Conservation (phyloP, 2,888 invertebrate species). For the Geotrupes spiniger region DNA sequence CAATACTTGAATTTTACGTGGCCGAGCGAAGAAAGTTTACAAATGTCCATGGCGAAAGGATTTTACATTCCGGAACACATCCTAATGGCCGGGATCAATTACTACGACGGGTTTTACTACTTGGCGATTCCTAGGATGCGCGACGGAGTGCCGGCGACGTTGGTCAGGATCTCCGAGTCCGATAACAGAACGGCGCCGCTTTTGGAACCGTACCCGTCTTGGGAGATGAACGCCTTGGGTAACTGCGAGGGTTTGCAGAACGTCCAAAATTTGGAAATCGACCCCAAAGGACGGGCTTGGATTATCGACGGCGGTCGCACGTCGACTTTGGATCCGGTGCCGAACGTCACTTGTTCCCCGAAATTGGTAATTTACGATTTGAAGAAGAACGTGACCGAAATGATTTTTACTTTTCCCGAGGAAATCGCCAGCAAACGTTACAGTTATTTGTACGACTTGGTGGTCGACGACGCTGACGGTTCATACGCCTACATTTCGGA, state of each 20-base stretch:
- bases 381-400: conserved; percentile 56
- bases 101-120: conserved; percentile 65
- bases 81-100: conserved; percentile 65
- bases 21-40: conserved; percentile 57
- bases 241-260: conserved; percentile 70
- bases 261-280: conserved; percentile 73
- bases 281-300: conserved; percentile 67
- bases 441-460: conserved; percentile 69
- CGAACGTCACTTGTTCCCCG: conserved; percentile 61
- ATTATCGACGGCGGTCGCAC: conserved; percentile 67
- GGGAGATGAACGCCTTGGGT: conserved; percentile 65
- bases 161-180: conserved; percentile 58
- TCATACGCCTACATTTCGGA: conserved; percentile 72
- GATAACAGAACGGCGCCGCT: conserved; percentile 52
- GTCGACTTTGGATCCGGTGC: conserved; percentile 56
- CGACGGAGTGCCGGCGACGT: conserved; percentile 68
- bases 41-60: conserved; percentile 55
- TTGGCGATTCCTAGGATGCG: conserved; percentile 68
- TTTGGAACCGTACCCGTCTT: conserved; percentile 68
- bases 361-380: conserved; percentile 68
- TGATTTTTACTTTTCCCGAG: conserved; percentile 57
- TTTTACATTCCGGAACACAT: conserved; percentile 67
- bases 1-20: conserved; percentile 67
- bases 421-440: conserved; percentile 58
- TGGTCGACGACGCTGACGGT: conserved; percentile 69